Percentiles rank a stretch among this genome's conserved stretches.
Evolutionary conservation across 1,140 invertebrate species (phyloP).

Genomic region (Octopus bimaculoides): DNA sequence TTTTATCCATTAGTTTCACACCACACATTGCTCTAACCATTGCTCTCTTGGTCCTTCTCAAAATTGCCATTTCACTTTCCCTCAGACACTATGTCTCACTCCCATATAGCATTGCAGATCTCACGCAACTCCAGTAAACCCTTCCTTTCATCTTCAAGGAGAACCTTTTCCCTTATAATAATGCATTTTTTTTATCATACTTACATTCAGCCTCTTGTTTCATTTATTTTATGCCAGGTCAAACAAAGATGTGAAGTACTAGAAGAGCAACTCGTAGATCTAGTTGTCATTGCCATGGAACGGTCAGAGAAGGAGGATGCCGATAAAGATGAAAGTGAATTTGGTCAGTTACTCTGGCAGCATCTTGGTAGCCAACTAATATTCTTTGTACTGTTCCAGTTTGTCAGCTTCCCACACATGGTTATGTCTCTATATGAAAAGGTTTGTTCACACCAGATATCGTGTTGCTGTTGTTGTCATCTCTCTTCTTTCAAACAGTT

Average conservation of each 20-base stretch:
- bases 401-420: constrained; percentile 89
- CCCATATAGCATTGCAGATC: too few relatives aligned
- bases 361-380: constrained; percentile 93
- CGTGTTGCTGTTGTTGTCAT: too few relatives aligned
- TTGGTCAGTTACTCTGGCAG: constrained; percentile 82
- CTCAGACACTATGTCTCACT: too few relatives aligned
- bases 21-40: too few relatives aligned
- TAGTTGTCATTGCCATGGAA: constrained; percentile 90
- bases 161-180: too few relatives aligned
- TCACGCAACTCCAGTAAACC: too few relatives aligned
- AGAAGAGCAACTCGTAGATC: constrained; percentile 89
- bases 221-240: constrained; percentile 61
- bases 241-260: constrained; percentile 85
- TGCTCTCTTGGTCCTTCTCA: too few relatives aligned
- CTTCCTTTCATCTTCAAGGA: too few relatives aligned
- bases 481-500: too few relatives aligned
- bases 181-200: background rate
- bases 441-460: constrained; percentile 53
- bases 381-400: constrained; percentile 93
- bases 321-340: constrained; percentile 66
- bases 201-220: background rate
- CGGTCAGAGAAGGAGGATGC: constrained; percentile 69
- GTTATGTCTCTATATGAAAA: constrained; percentile 85
- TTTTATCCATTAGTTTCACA: too few relatives aligned
- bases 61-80: too few relatives aligned